A percentile compares a stretch with the other conserved stretches of the same genome.
Conservation (phyloP, 1,140 invertebrate species). For the Propsilocerus akamusi region DNA sequence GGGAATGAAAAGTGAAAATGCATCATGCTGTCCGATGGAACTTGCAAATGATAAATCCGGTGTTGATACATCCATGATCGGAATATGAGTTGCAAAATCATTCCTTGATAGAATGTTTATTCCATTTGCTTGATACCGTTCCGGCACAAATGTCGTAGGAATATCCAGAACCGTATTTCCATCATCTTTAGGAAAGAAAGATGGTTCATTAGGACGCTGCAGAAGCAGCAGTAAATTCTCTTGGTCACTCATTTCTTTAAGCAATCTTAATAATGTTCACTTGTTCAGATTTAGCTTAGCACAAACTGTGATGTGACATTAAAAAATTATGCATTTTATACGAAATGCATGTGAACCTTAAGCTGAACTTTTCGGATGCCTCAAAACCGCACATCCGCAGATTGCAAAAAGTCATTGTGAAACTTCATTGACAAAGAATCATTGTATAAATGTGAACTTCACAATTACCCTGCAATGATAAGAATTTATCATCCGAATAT, state of each 20-base stretch:
- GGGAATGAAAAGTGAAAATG: slow-evolving; percentile 59
- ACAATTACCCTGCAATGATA: no score
- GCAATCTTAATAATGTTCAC: no score
- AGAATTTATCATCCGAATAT: no score
- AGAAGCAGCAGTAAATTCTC: slow-evolving; percentile 37
- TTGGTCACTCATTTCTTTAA: slow-evolving; percentile 24
- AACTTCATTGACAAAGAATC: no score
- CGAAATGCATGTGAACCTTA: no score
- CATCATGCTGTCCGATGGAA: slow-evolving; percentile 39
- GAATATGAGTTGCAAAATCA: no score
- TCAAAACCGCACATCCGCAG: no score
- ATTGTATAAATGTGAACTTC: no score
- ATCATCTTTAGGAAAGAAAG: slow-evolving; percentile 49
- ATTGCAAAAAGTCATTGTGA: no score
- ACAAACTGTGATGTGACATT: neutral
- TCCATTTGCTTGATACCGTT: slow-evolving; percentile 36
- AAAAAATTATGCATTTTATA: neutral
- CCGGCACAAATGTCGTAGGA: slow-evolving; percentile 36
- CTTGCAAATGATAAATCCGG: slow-evolving; percentile 46
- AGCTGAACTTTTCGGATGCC: no score
- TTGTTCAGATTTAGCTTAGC: neutral
- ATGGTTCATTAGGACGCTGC: slow-evolving; percentile 55
- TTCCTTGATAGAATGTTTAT: slow-evolving; percentile 26
- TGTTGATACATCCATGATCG: slow-evolving; percentile 39
- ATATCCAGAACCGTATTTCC: slow-evolving; percentile 36